A percentile compares a stretch with the other conserved stretches of the same genome.
phyloP scores from a whole-genome alignment of 1,140 invertebrate genomes.

The Aphaenogaster rudis region DNA sequence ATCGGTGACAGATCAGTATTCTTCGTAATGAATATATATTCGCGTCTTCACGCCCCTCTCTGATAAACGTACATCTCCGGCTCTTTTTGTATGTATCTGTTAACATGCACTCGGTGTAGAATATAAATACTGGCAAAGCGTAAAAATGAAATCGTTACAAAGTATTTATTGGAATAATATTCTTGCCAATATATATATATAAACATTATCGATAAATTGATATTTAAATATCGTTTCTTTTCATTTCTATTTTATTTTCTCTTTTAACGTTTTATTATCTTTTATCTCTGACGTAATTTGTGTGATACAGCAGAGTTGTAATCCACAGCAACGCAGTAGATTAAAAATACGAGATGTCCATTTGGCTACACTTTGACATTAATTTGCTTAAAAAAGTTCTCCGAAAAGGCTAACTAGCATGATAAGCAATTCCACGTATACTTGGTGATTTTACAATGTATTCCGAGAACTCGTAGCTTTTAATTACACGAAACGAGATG shows the following conservation, averaged over 20 bases:
- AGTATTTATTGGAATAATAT: not conserved
- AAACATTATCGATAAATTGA: not conserved
- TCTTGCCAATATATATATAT: not conserved
- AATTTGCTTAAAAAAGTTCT: conserved; percentile 38
- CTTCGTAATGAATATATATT: conserved; percentile 31
- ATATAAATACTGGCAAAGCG: not conserved
- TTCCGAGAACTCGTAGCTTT: conserved; percentile 32
- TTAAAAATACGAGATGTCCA: not conserved
- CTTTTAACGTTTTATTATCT: conserved; percentile 21
- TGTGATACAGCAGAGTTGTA: not conserved
- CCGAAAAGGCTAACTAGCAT: not conserved
- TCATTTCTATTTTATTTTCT: not conserved
- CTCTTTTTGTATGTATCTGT: not conserved
- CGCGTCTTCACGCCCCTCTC: not conserved
- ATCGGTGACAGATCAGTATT: conserved; percentile 38
- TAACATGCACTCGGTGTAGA: too few species aligned
- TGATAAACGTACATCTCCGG: not conserved
- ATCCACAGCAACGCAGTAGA: not conserved
- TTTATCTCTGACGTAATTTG: not conserved
- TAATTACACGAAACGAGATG: conserved; percentile 17
- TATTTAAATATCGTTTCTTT: not conserved
- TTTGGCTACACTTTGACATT: not conserved
- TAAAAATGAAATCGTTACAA: not conserved
- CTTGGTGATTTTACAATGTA: not conserved
- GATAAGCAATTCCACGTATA: conserved; percentile 29